Evolutionary conservation across 2,113 vertebrate genomes (phyloP), one percentile per base, ranked within the genome.

Genomic region (Leucoraja erinaceus): DNA sequence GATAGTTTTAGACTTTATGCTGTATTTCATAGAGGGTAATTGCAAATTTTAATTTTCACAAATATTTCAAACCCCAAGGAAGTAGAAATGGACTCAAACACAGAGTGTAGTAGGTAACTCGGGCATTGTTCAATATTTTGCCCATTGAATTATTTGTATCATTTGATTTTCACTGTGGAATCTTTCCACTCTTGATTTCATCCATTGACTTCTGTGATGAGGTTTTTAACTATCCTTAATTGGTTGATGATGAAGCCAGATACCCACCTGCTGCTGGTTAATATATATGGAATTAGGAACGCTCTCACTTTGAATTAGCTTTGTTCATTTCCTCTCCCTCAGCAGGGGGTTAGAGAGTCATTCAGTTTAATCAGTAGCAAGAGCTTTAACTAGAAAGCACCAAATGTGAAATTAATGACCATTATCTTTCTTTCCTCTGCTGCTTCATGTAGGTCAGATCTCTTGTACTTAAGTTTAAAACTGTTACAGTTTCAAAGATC

Each of bases 161-260:
- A 63, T 63, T 84, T 61, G n/a, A 59, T 56, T n/a, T 5, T 31
- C 28, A 63, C 4, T 20, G 77, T 83, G 79, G 28, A 88, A 61
- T 63, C 4, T 88, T 63, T 66, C 59, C 1, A 16, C 14, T 2
- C 83, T 63, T 63, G n/a, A 66, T 6, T 63, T 63, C 83, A 88
- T 88, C 12, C 83, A 63, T 88, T 88, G 31, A 63, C 59, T 31
- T n/a, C 59, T 66, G 59, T 63, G 59, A n/a, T 63, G 83, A 88
- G 83, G 18, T 88, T 88, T 12, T 88, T 83, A 88, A 66, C 28
- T 8, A 31, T 88, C 83, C 31, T 88, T 88, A 88, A 88, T n/a
- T 66, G 61, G 12, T 59, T 59, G 81, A 63, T 88, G 83, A 88
- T 16, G 61, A 31, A 12, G 54, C n/a, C 47, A 84, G 54, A 59